Percentiles rank a stretch among this genome's conserved stretches.
These are phyloP conservation scores for Agriopis leucophaearia DNA, from an alignment of 2,888 invertebrate genomes.

Conservation along the genomic window DNA sequence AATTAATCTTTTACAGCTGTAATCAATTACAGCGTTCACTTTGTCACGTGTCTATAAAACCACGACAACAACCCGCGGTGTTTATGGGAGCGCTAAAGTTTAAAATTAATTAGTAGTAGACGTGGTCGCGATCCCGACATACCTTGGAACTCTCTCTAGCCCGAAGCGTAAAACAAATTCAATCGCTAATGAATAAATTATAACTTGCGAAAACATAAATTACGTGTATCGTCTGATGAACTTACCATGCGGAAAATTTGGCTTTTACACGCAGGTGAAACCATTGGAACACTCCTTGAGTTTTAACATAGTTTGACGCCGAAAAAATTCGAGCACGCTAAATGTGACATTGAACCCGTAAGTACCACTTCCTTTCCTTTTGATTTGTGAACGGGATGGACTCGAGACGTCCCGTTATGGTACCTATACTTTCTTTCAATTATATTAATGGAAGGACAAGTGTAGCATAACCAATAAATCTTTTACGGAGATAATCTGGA, in stretches of 20 bases:
- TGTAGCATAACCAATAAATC: no score
- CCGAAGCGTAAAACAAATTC: background rate
- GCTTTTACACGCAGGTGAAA: background rate
- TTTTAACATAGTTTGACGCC: no score
- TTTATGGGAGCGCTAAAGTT: constrained; percentile 18
- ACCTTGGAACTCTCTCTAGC: background rate
- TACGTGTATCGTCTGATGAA: background rate
- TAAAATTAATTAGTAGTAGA: constrained; percentile 26
- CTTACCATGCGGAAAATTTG: background rate
- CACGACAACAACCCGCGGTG: constrained; percentile 18
- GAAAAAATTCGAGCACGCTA: background rate
- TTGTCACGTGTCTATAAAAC: background rate
- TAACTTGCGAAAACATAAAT: background rate
- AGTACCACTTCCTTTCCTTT: constrained; percentile 9
- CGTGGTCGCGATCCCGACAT: background rate
- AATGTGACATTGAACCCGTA: constrained; percentile 4
- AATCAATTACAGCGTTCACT: background rate
- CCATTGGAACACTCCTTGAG: no score
- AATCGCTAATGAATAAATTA: background rate
- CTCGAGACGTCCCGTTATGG: background rate
- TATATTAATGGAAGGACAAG: no score
- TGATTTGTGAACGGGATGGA: constrained; percentile 5
- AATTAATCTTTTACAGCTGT: no score
- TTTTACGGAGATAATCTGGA: no score
- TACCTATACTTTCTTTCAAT: background rate